Percentiles rank a stretch among this genome's conserved stretches.
Evolutionary conservation across 2,113 vertebrate species (phyloP).

Genomic region (Mobula hypostoma): DNA sequence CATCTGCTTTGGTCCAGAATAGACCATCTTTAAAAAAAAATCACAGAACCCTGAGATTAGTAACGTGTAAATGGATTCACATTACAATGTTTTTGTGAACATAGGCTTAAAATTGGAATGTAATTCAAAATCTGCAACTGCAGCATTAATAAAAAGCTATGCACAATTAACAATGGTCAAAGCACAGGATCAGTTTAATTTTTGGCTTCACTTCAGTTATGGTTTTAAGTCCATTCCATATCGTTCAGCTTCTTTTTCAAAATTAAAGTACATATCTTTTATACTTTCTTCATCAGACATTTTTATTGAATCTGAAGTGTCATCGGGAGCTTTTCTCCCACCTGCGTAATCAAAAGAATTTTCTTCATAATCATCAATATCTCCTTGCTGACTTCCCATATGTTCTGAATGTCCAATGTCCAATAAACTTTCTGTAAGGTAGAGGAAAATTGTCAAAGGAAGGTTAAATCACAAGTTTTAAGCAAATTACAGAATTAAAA

Average conservation of each 20-base stretch:
- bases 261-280: conserved; percentile 30
- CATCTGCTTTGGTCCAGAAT: conserved; percentile 54
- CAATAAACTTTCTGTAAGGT: background rate
- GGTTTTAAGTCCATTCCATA: conserved; percentile 35
- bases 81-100: conserved; percentile 37
- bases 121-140: conserved; percentile 30
- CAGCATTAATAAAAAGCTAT: conserved; percentile 36
- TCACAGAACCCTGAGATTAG: conserved; percentile 37
- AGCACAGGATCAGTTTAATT: conserved; percentile 26
- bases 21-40: conserved; percentile 35
- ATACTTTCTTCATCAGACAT: conserved; percentile 36
- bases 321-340: conserved; percentile 22
- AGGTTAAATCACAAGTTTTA: background rate
- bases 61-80: conserved; percentile 37
- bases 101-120: conserved; percentile 31
- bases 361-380: conserved; percentile 31
- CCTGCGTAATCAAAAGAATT: conserved; percentile 33
- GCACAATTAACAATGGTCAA: conserved; percentile 36
- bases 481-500: background rate
- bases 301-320: conserved; percentile 32
- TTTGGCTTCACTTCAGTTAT: conserved; percentile 35
- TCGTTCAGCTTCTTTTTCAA: conserved; percentile 33
- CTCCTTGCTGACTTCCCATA: conserved; percentile 4
- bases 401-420: conserved; percentile 24
- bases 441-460: background rate